These are phyloP conservation scores for Cloeon dipterum DNA, from an alignment of 2,888 invertebrate genomes.

Conservation along the genomic window DNA sequence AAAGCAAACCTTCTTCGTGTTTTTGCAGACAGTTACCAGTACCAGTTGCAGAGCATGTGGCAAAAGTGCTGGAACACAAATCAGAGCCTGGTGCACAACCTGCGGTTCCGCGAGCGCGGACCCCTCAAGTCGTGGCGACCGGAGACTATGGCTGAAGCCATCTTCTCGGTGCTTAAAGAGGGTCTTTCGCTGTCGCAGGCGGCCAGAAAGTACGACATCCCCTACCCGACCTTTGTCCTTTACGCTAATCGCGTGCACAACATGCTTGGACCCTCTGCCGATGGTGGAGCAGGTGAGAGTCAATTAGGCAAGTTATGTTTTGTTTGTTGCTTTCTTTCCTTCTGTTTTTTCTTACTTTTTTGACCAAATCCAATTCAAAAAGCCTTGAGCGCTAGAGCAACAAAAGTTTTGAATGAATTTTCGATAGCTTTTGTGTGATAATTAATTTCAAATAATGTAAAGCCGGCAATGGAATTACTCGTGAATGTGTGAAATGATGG, in stretches of 20 bases:
- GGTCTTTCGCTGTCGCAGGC: slow-evolving; percentile 75
- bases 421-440: too few species aligned
- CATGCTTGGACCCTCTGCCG: slow-evolving; percentile 80
- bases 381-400: too few species aligned
- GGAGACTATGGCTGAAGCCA: slow-evolving; percentile 87
- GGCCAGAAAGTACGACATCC: slow-evolving; percentile 82
- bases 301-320: slow-evolving; percentile 11
- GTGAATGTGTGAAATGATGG: too few species aligned
- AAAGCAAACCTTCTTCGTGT: slow-evolving; percentile 10
- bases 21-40: slow-evolving; percentile 82
- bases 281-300: slow-evolving; percentile 63
- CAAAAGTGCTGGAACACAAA: slow-evolving; percentile 91
- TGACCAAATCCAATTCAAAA: too few species aligned
- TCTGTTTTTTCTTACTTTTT: background rate
- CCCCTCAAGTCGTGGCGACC: slow-evolving; percentile 84
- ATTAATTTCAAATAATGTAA: too few species aligned
- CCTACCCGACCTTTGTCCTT: slow-evolving; percentile 80
- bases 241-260: slow-evolving; percentile 86
- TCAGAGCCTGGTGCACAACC: slow-evolving; percentile 72
- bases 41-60: slow-evolving; percentile 87
- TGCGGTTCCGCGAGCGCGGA: slow-evolving; percentile 76
- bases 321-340: too few species aligned
- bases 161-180: slow-evolving; percentile 77
- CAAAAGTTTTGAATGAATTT: too few species aligned
- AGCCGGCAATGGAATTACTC: too few species aligned